Evolutionary conservation across 2,797 vertebrate species (phyloP), one percentile per base, ranked within the genome.

Genomic region (Syncerus caffer): DNA sequence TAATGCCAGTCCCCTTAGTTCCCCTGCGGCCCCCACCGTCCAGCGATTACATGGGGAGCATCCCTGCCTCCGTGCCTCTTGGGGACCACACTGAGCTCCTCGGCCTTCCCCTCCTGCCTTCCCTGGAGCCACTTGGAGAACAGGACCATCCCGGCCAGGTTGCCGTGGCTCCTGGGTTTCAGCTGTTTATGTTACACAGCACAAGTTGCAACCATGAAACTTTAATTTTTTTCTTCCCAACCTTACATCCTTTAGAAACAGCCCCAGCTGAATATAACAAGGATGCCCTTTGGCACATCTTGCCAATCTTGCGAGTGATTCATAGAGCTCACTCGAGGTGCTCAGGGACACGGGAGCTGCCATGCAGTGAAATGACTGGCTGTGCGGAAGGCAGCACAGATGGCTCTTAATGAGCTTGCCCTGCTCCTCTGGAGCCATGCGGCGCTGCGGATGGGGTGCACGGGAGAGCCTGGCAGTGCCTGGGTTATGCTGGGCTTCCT

Each of bases 241-340:
- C 45, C 45, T 55, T 90, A 53, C 16, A 82, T 85, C 50, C 92
- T 89, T 87, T n/a, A 53, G 80, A 94, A 93, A 57, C 34, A 85
- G 31, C 64, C 53, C 31, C 51, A 89, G 94, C 84, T 90, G 93
- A 96, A 95, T 92, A 62, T 76, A 98, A 95, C 0, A 85, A 97
- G 23, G 67, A 88, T 95, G 88, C 53, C 62, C 76, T 97, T 80
- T 95, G 94, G 85, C 95, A 95, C 64, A 92, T 93, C 86, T 96
- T 88, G 84, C 78, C 95, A 96, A 83, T 74, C 53, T 96, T 80
- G 60, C 55, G 34, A 21, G 31, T 93, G 97, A 95, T 12, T 97
- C 97, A 98, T 78, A 87, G 76, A 93, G 93, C 96, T 90, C 92
- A 31, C 90, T 96, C 29, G 3, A 84, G 67, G 51, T 14, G 51